These are phyloP conservation scores for Tokudaia muenninki DNA, from an alignment of 2,797 vertebrate species.

Conservation along the genomic window DNA sequence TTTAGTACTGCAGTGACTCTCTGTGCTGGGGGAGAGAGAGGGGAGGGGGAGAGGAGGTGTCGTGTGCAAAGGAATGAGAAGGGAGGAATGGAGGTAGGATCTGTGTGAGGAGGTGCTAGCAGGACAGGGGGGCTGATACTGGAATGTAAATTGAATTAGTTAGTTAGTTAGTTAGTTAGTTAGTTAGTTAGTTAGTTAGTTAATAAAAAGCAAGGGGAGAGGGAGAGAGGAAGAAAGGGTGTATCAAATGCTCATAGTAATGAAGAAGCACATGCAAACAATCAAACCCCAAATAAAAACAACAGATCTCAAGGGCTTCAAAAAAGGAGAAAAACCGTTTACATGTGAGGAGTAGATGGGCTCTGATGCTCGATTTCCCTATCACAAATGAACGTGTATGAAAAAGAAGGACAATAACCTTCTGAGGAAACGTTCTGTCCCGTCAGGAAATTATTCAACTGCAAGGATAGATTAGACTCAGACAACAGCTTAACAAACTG, in stretches of 20 bases:
- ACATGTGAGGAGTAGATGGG: background rate
- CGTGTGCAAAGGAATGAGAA: background rate
- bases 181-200: background rate
- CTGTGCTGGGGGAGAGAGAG: background rate
- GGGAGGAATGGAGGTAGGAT: background rate
- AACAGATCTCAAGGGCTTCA: background rate
- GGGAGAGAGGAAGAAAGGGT: background rate
- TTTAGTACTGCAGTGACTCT: background rate
- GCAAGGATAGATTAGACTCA: slow-evolving; percentile 19
- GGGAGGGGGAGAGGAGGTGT: background rate
- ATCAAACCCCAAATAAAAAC: background rate
- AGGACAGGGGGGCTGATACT: background rate
- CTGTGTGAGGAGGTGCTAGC: background rate
- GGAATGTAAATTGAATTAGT: background rate
- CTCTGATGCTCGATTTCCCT: background rate
- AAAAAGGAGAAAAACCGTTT: background rate
- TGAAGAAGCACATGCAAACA: background rate
- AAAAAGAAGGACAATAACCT: background rate
- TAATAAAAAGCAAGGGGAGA: background rate
- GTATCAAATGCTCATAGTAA: background rate
- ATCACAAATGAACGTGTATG: background rate
- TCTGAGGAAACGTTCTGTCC: background rate
- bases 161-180: background rate
- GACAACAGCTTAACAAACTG: slow-evolving; percentile 31
- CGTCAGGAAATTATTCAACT: slow-evolving; percentile 10